Conservation (phyloP, 2,888 invertebrate species). For the Noctua pronuba region DNA sequence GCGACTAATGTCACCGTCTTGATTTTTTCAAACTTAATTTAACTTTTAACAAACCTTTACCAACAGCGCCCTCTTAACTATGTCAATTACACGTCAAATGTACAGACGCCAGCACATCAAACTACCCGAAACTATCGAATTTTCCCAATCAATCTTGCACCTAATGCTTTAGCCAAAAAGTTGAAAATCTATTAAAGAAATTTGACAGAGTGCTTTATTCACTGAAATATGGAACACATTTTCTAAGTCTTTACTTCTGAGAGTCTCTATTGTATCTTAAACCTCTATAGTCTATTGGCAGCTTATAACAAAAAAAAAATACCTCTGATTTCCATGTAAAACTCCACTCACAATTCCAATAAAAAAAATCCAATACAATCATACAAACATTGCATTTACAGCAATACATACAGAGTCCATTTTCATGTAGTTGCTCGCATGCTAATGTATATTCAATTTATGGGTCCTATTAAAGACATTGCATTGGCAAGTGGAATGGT, state of each 20-base stretch:
- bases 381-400: slow-evolving; percentile 27
- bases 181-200: too few relatives aligned
- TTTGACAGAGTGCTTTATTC: too few relatives aligned
- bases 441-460: slow-evolving; percentile 85
- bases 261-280: neutral
- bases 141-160: too few relatives aligned
- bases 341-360: neutral
- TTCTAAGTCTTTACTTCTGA: neutral
- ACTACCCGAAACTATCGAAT: too few relatives aligned
- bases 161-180: too few relatives aligned
- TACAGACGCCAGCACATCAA: too few relatives aligned
- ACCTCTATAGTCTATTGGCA: neutral
- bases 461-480: slow-evolving; percentile 84
- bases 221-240: neutral
- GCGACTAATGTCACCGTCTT: neutral
- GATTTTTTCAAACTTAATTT: neutral
- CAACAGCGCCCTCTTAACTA: neutral
- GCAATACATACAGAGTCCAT: slow-evolving; percentile 48
- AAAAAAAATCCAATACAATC: slow-evolving; percentile 30
- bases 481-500: slow-evolving; percentile 73
- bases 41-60: neutral
- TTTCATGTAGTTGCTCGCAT: slow-evolving; percentile 72
- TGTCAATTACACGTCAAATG: too few relatives aligned
- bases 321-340: slow-evolving; percentile 6
- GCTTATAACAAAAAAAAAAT: neutral